Evolutionary conservation across 2,797 vertebrate genomes (phyloP), one percentile per base, ranked within the genome.

Genomic region (Amphiprion clarkii): DNA sequence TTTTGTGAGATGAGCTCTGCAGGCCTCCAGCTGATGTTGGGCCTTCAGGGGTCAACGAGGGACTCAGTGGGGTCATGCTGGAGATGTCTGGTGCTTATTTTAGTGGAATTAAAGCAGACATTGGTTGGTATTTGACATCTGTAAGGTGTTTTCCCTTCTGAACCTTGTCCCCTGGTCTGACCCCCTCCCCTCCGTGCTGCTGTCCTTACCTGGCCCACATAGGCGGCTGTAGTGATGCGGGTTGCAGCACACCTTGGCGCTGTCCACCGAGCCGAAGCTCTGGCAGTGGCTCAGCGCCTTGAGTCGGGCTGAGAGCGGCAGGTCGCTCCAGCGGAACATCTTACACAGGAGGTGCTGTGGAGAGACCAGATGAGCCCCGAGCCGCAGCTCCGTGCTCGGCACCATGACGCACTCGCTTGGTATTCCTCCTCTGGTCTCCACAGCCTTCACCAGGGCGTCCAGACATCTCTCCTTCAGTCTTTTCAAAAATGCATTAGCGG

Each of bases 201-300:
- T 56, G 82, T 87, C 82, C 95, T 96, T 93, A 98, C 97, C 97
- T 97, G 97, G 96, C 92, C 97, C 98, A 90, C 97, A 98, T 61
- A 99, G 81, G 78, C 96, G 94, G 93, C 97, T 98, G 96, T 97
- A 98, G 96, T 99, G 98, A 92, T 98, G 96, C 63, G 98, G 98
- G 90, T 99, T 99, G 96, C 97, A 98, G 94, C 98, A 99, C 83
- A 96, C 94, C 36, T 94, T 94, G 48, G 95, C 95, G 48, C 93
- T 89, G 85, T 96, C 96, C 72, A 14, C 86, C 6, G 67, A 77
- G 39, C 95, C 92, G 84, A 96, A 96, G 87, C 95, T 97, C 89
- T 96, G 95, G 94, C 97, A 98, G 76, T 96, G 95, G 92, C 95
- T 94, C 67, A 99, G 93, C 54, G 96, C 93, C 74, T 98, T 99